Evolutionary conservation across 2,113 vertebrate species (phyloP), one percentile per base, ranked within the genome.

Genomic region (Onychostoma macrolepis): DNA sequence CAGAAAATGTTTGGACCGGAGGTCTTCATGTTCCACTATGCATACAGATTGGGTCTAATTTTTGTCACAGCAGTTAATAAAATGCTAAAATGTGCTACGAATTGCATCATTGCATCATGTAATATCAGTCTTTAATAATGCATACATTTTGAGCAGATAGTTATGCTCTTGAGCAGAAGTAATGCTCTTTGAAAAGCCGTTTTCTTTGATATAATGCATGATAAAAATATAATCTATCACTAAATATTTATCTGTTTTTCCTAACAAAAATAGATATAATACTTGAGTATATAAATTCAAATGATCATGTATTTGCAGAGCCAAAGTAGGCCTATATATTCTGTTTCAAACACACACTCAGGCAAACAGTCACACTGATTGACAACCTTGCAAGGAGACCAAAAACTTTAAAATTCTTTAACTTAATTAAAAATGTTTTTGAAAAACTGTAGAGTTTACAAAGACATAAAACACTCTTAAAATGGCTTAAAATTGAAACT

Each of bases 191-290:
- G 43, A 63, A 84, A 72, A 72, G 33, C 33, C 77, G 19, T 58
- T 58, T 71, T 30, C 13, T 69, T 85, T 84, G 6, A 28, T 28
- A 30, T 61, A 43, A 38, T 38, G 56, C 26, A 33, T 67, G 61
- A 69, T 48, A 81, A 85, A 80, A 84, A 82, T 41, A 26, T 50
- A 72, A 10, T 78, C 50, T 85, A 33, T 72, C 58, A 72, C 13
- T 58, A 72, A 71, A 82, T 58, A 63, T 85, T 13, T 3, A 58
- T 58, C 56, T 41, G 28, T 15, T 53, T 65, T 80, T 19, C 58
- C 56, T 28, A 77, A 45, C 17, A 89, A 75, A 87, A 87, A 87
- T 69, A 77, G 67, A 87, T 69, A 76, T 53, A 79, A 84, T 71
- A 80, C n/a, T 80, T 61, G 82, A 80, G 63, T 33, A 80, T 65